A percentile compares a stretch with the other conserved stretches of the same genome.
Evolutionary conservation across 2,113 vertebrate species (phyloP).

Genomic region (Girardinichthys multiradiatus): DNA sequence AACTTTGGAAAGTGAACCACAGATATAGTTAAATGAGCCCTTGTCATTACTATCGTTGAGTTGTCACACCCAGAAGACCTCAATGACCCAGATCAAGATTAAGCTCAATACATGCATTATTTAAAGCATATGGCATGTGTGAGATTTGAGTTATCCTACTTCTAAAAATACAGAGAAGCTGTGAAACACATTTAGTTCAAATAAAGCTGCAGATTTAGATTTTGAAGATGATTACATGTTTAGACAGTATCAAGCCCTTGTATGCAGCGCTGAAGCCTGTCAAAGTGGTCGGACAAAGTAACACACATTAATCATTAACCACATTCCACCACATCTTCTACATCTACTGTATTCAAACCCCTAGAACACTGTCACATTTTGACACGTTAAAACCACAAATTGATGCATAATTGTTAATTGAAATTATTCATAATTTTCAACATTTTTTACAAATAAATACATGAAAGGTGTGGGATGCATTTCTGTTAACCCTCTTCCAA

Average conservation of each 20-base stretch:
- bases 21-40: slow-evolving; percentile 30
- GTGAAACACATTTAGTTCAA: slow-evolving; percentile 4
- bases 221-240: slow-evolving; percentile 38
- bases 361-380: not conserved
- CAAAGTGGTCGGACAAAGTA: slow-evolving; percentile 33
- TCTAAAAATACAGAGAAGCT: slow-evolving; percentile 43
- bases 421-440: too few species aligned
- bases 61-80: slow-evolving; percentile 47
- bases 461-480: too few species aligned
- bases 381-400: not conserved
- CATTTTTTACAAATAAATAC: too few species aligned
- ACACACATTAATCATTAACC: slow-evolving; percentile 42
- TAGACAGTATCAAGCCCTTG: slow-evolving; percentile 26
- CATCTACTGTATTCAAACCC: slow-evolving; percentile 19
- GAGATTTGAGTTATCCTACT: slow-evolving; percentile 32
- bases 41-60: slow-evolving; percentile 43
- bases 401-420: not conserved
- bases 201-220: slow-evolving; percentile 35
- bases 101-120: slow-evolving; percentile 47
- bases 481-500: too few species aligned
- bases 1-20: slow-evolving; percentile 14
- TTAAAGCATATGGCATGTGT: slow-evolving; percentile 29
- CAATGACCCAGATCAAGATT: slow-evolving; percentile 44
- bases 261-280: slow-evolving; percentile 31
- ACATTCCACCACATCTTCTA: slow-evolving; percentile 35